Base-by-base conservation (phyloP, 1,140 invertebrate genomes). In the Drosophila pachea region DNA sequence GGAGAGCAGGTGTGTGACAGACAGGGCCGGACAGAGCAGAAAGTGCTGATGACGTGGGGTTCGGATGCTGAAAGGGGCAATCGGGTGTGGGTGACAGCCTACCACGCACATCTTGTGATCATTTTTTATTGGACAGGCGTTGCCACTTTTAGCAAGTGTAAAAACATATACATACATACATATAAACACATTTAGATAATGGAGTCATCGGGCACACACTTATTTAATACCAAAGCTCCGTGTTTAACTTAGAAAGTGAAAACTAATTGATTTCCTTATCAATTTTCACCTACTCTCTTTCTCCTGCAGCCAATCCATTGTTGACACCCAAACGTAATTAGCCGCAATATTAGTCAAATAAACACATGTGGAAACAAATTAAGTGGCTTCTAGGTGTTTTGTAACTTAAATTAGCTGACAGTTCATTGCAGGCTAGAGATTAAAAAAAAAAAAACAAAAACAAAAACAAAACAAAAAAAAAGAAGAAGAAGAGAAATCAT, bases 71-170 rank as follows among this genome's bases (percentile, higher is more conserved):
- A 61, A 54, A 12, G 11, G 22, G 7, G n/a, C 8, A 8, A 9
- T 2, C 4, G 12, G 53, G 29, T 43, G 7, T 32, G 48, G 14
- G 29, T 32, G 48, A 1, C 22, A 4, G 33, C 8, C 35, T 32
- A 11, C 8, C 22, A 52, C 66, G 42, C 50, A 68, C 35, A 63
- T 68, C 63, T 65, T 58, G 53, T 58, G 66, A 68, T 68, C 66
- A 63, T 2, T 31, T 42, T 56, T 31, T 14, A 56, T 55, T 64
- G 31, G 31, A 14, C 45, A 8, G 29, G 5, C 6, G 22, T 38
- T 38, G 9, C 16, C 11, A 32, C 5, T 64, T 56, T 38, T 33
- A 14, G 35, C 48, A 45, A 62, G 32, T 52, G 43, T 11, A 31
- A 40, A 53, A 14, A 43, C 40, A 32, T 33, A 40, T 11, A 31